Percentiles rank a stretch among this genome's conserved stretches.
These are phyloP conservation scores for Tachyglossus aculeatus DNA, from an alignment of 2,797 vertebrate genomes.

Conservation along the genomic window DNA sequence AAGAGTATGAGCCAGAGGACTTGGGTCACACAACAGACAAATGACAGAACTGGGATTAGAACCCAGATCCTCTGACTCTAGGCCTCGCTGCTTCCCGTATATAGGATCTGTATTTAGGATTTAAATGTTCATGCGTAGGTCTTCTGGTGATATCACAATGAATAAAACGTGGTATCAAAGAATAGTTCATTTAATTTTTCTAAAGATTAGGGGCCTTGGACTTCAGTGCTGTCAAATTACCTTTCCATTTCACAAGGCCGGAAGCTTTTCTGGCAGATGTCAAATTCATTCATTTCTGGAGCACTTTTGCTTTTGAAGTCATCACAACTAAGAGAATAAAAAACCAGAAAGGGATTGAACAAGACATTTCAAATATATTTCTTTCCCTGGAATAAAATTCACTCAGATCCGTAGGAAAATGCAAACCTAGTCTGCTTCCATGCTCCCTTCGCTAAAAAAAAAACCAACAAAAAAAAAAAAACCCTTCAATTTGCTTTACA, in stretches of 20 bases:
- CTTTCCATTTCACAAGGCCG: conserved; percentile 42
- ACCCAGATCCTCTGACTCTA: no score
- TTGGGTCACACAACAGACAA: no score
- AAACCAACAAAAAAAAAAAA: no score
- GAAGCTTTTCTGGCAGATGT: conserved; percentile 27
- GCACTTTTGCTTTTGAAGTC: conserved; percentile 5
- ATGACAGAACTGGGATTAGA: no score
- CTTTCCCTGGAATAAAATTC: not conserved
- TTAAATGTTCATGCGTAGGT: no score
- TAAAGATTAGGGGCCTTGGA: not conserved
- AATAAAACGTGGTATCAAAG: no score
- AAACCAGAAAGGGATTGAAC: not conserved
- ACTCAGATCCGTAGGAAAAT: not conserved
- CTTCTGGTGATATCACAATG: no score
- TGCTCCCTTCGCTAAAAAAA: no score
- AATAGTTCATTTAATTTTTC: not conserved
- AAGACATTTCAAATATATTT: not conserved
- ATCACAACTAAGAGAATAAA: conserved; percentile 41
- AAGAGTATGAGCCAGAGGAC: no score
- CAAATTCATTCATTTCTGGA: not conserved
- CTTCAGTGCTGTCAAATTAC: conserved; percentile 43
- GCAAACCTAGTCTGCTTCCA: not conserved
- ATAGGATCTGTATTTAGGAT: no score
- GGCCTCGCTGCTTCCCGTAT: no score
- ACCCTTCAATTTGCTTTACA: no score